Conservation (phyloP, 2,113 vertebrate genomes). For the Vicugna pacos region DNA sequence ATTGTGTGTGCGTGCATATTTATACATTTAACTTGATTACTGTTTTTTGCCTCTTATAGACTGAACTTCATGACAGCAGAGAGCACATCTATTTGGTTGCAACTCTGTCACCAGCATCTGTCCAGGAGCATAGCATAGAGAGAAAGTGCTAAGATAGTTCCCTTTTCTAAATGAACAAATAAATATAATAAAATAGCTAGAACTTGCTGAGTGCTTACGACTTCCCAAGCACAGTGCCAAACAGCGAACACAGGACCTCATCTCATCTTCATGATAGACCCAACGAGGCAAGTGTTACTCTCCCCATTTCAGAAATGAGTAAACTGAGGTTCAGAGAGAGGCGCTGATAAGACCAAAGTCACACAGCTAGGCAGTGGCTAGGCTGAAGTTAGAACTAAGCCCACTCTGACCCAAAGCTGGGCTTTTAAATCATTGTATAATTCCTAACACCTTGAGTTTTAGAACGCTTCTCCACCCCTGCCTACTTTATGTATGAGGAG, state of each 20-base stretch:
- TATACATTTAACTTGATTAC: neutral
- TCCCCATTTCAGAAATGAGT: neutral
- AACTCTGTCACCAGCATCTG: neutral
- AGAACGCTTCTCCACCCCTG: too few species aligned
- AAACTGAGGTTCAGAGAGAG: neutral
- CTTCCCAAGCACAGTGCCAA: neutral
- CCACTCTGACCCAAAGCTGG: neutral
- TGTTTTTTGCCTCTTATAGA: neutral
- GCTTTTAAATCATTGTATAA: neutral
- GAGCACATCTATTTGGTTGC: neutral
- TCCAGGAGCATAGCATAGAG: neutral
- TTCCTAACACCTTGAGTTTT: neutral
- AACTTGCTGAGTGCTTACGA: neutral
- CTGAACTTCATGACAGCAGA: neutral
- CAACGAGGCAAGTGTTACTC: neutral
- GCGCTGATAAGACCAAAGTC: neutral
- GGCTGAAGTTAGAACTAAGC: neutral
- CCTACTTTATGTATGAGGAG: rapidly evolving
- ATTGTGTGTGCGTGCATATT: neutral
- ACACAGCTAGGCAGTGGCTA: neutral
- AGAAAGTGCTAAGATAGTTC: neutral
- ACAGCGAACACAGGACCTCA: neutral
- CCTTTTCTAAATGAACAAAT: neutral
- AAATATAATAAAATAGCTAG: neutral
- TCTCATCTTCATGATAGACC: neutral